Conservation (phyloP, 53 echinoderm and acorn worm genomes). For the Apostichopus leukothele region DNA sequence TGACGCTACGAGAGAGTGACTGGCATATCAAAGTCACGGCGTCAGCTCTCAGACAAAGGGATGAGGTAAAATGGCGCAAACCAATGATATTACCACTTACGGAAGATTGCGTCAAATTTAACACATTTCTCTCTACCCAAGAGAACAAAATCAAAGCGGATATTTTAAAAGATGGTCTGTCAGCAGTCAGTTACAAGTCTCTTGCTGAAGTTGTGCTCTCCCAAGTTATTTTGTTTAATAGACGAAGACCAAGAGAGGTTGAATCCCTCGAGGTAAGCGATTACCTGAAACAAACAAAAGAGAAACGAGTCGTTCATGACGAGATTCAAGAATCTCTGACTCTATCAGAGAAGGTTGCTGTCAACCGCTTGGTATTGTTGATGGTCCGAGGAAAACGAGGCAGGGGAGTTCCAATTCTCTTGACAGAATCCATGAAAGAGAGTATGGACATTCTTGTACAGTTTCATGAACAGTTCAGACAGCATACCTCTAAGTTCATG, state of each 20-base stretch:
- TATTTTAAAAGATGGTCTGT: neutral
- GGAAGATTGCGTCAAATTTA: conserved; percentile 47
- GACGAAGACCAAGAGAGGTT: conserved; percentile 37
- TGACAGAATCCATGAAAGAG: neutral
- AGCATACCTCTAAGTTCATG: neutral
- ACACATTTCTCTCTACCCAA: neutral
- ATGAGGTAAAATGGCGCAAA: conserved; percentile 14
- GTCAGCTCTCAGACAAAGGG: conserved; percentile 29
- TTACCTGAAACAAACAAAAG: neutral
- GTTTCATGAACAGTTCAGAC: neutral
- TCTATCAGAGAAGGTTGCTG: conserved; percentile 41
- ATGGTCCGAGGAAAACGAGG: conserved; percentile 57
- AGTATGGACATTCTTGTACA: conserved; percentile 8
- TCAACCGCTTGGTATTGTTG: conserved; percentile 18
- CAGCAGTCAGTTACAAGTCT: neutral
- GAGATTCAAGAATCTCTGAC: conserved; percentile 15
- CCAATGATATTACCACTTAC: conserved; percentile 46
- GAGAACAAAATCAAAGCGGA: conserved; percentile 5
- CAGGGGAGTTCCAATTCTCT: conserved; percentile 26
- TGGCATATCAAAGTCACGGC: conserved; percentile 28
- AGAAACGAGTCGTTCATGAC: conserved; percentile 2
- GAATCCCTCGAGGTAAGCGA: neutral
- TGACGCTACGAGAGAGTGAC: conserved; percentile 30
- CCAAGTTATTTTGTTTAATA: conserved; percentile 21
- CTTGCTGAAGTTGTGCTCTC: conserved; percentile 25